These are phyloP conservation scores for Yponomeuta cagnagella DNA, from an alignment of 2,888 invertebrate genomes.

Conservation along the genomic window DNA sequence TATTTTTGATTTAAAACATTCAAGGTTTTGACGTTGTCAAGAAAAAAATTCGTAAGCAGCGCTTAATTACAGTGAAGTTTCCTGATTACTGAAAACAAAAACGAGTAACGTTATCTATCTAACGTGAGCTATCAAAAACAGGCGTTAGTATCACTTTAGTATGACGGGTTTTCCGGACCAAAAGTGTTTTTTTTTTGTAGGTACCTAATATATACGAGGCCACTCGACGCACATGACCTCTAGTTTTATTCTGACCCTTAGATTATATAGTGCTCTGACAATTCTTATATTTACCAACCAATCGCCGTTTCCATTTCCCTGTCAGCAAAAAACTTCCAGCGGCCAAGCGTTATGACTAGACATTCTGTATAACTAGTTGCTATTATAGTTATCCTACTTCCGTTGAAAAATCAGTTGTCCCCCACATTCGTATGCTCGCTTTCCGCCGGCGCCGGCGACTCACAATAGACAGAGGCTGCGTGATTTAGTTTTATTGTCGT, in stretches of 20 bases:
- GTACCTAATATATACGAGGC: background rate
- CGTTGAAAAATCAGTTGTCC: constrained; percentile 58
- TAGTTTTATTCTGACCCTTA: background rate
- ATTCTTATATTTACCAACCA: background rate
- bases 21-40: background rate
- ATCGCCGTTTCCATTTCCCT: background rate
- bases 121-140: background rate
- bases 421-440: constrained; percentile 63
- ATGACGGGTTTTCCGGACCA: background rate
- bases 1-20: background rate
- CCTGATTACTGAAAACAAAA: background rate
- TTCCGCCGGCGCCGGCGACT: constrained; percentile 71
- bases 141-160: background rate
- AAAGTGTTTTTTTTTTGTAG: background rate
- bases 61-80: background rate
- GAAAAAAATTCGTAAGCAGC: background rate
- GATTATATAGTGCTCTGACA: background rate
- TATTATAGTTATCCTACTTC: constrained; percentile 60
- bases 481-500: constrained; percentile 75
- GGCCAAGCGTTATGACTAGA: constrained; percentile 9
- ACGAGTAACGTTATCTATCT: background rate
- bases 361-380: constrained; percentile 27
- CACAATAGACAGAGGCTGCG: constrained; percentile 62
- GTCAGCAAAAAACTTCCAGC: constrained; percentile 14
- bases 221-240: background rate